Conservation (phyloP, 2,113 vertebrate species). For the Oryzias curvinotus region DNA sequence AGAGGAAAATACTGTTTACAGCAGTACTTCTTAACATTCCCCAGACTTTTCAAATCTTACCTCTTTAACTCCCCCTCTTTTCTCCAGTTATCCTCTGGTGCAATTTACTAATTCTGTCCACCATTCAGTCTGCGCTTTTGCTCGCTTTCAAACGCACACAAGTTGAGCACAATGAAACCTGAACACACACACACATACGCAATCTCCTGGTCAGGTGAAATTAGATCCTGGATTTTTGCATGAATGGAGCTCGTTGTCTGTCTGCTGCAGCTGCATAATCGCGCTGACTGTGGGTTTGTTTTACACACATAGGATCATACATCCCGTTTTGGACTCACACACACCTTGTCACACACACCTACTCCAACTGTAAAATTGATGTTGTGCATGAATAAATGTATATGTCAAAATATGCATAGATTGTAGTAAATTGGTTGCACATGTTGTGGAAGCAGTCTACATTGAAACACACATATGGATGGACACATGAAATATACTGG, state of each 20-base stretch:
- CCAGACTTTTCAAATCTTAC: not conserved
- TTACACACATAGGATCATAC: conserved; percentile 18
- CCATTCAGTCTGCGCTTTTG: conserved; percentile 4
- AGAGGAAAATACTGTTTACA: conserved; percentile 4
- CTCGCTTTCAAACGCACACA: conserved; percentile 1
- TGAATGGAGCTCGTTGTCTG: conserved; percentile 72
- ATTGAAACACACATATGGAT: not conserved
- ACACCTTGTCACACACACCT: conserved; percentile 6
- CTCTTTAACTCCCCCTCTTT: conserved; percentile 1
- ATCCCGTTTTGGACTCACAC: not conserved
- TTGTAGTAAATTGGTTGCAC: conserved; percentile 5
- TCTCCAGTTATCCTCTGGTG: not conserved
- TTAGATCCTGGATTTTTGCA: conserved; percentile 41
- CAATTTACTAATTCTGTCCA: conserved; percentile 16
- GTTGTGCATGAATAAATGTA: conserved; percentile 20
- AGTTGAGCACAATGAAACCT: conserved; percentile 17
- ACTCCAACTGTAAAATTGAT: not conserved
- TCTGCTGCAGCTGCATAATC: conserved; percentile 71
- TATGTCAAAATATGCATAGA: conserved; percentile 10
- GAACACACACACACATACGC: conserved; percentile 19
- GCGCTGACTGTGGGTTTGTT: conserved; percentile 61
- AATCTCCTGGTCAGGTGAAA: conserved; percentile 65
- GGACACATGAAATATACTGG: conserved; percentile 36
- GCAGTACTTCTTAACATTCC: not conserved
- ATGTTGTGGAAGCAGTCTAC: not conserved